Evolutionary conservation across 2,113 vertebrate genomes (phyloP), one percentile per base, ranked within the genome.

Genomic region (Apteryx owenii): DNA sequence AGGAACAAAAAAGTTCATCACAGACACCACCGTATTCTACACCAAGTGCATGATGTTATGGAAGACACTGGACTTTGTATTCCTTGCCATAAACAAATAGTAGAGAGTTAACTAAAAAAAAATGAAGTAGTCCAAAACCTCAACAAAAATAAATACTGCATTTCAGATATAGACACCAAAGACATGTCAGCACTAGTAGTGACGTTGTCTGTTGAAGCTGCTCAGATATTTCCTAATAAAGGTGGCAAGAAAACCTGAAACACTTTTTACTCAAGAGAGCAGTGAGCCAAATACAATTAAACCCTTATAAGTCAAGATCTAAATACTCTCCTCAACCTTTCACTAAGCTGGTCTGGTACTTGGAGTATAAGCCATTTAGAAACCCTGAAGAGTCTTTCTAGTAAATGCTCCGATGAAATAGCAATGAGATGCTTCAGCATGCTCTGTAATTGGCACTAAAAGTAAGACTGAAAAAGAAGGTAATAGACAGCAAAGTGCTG

Each of bases 131-230:
- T 38, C 26, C 14, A 29, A 64, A 82, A 17, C 54, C 12, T 25
- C 26, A 66, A 38, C 5, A 81, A 77, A 85, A 75, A 62, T 33
- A 48, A 60, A 54, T 40, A 65, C 13, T 48, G 31, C 4, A 25
- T 17, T 79, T 89, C 56, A 65, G 25, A 44, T 31, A 16, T 25
- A 65, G 16, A 42, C 31, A 76, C 21, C n/a, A 54, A 86, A 80
- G 13, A 22, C 18, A 31, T 0, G 0, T 51, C 33, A 75, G 28
- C 4, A 4, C 8, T 44, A 71, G 56, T 21, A 79, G 38, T 0
- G 14, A n/a, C 42, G 12, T 4, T 58, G 22, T 33, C 40, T 60
- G 31, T 28, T 93, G 62, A 79, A 85, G 17, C 5, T 95, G 38
- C n/a, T 89, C 38, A 38, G 19, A 3, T 85, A 56, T 71, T 70